phyloP scores from a whole-genome alignment of 1,140 invertebrate species.

The Drosophila busckii region DNA sequence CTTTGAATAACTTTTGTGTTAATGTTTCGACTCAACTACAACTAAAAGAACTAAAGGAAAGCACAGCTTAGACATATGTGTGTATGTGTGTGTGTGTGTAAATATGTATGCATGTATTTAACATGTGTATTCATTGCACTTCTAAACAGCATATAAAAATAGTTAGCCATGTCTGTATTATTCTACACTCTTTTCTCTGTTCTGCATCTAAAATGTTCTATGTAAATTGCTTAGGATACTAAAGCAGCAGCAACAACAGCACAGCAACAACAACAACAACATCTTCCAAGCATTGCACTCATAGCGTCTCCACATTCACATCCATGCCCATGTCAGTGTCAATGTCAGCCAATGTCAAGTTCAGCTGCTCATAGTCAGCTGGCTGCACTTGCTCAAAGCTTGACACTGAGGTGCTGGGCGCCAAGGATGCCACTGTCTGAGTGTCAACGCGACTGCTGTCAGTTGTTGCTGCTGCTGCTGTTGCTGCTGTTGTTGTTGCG shows the following conservation, averaged over 20 bases:
- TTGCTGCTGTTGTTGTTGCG: slow-evolving; percentile 31
- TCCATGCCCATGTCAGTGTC: slow-evolving; percentile 25
- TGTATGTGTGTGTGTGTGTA: slow-evolving; percentile 17
- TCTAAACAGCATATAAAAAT: slow-evolving; percentile 49
- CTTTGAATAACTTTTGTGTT: too few relatives aligned
- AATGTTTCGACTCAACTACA: too few relatives aligned
- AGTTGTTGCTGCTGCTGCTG: slow-evolving; percentile 31
- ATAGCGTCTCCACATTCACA: slow-evolving; percentile 39
- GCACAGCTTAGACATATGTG: slow-evolving; percentile 1
- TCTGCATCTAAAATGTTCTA: slow-evolving; percentile 28
- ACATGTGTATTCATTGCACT: slow-evolving; percentile 35
- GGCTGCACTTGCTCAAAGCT: slow-evolving; percentile 63
- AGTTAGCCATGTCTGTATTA: slow-evolving; percentile 23
- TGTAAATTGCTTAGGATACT: slow-evolving; percentile 53
- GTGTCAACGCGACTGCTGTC: slow-evolving; percentile 26
- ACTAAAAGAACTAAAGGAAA: background rate
- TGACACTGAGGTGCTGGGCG: slow-evolving; percentile 63
- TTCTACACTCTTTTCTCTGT: slow-evolving; percentile 4
- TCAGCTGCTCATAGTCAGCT: slow-evolving; percentile 30
- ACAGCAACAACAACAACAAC: slow-evolving; percentile 8
- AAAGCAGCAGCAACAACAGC: slow-evolving; percentile 25
- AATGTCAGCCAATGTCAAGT: slow-evolving; percentile 72
- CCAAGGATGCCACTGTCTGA: slow-evolving; percentile 42
- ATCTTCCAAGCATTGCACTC: slow-evolving; percentile 33
- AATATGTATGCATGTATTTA: slow-evolving; percentile 27